phyloP scores from a whole-genome alignment of 2,888 invertebrate species.

The Isoperla grammatica region DNA sequence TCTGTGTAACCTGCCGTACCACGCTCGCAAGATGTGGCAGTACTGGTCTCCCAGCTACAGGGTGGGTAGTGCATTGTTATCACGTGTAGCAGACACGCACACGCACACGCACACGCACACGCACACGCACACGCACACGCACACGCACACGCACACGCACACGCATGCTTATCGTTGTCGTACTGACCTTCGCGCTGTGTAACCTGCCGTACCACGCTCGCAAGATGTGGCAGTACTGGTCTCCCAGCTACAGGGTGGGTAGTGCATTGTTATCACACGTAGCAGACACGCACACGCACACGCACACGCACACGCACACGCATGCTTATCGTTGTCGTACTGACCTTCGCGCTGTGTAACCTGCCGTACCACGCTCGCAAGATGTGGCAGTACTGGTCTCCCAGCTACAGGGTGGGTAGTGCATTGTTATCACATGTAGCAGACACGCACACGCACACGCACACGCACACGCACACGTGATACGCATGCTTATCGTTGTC shows the following conservation, averaged over 20 bases:
- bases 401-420: conserved; percentile 59
- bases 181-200: conserved; percentile 81
- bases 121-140: too few species aligned
- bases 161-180: conserved; percentile 84
- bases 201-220: conserved; percentile 85
- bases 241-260: conserved; percentile 60
- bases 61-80: conserved; percentile 65
- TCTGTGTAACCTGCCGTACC: conserved; percentile 82
- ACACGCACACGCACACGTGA: conserved; percentile 77
- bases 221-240: conserved; percentile 84
- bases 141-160: too few species aligned
- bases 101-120: too few species aligned
- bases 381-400: conserved; percentile 80
- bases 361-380: conserved; percentile 84
- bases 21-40: conserved; percentile 82
- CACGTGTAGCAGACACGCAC: too few species aligned
- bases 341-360: conserved; percentile 84
- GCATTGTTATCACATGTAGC: too few species aligned
- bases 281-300: too few species aligned
- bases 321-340: conserved; percentile 82
- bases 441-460: too few species aligned
- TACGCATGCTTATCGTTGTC: conserved; percentile 82
- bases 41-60: conserved; percentile 68
- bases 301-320: conserved; percentile 80
- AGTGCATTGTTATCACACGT: too few species aligned